Conservation (phyloP, 2,888 invertebrate species). For the Dilophus febrilis region DNA sequence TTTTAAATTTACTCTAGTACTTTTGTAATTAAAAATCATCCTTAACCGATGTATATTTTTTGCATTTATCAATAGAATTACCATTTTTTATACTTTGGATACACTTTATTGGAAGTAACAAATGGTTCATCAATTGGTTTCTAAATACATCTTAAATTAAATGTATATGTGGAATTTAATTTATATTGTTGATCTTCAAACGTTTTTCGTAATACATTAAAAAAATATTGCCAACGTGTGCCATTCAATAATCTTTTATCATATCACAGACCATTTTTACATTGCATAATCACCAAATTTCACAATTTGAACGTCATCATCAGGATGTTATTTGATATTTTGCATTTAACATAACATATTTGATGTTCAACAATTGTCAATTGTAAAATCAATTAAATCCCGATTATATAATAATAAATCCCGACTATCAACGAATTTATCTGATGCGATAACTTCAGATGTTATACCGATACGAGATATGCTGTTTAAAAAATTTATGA, state of each 20-base stretch:
- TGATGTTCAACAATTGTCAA: slow-evolving; percentile 33
- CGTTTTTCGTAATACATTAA: slow-evolving; percentile 19
- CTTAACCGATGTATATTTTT: too few species aligned
- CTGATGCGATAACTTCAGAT: too few species aligned
- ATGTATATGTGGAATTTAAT: slow-evolving; percentile 32
- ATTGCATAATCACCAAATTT: slow-evolving; percentile 84
- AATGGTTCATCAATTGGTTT: slow-evolving; percentile 49
- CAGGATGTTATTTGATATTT: slow-evolving; percentile 85
- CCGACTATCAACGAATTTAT: slow-evolving; percentile 7
- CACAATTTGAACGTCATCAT: slow-evolving; percentile 82
- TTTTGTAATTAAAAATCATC: too few species aligned
- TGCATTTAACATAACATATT: slow-evolving; percentile 61
- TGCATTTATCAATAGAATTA: slow-evolving; percentile 8
- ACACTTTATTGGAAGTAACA: slow-evolving; percentile 32
- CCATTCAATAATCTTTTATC: slow-evolving; percentile 48
- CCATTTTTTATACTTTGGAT: slow-evolving; percentile 31
- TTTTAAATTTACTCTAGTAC: too few species aligned
- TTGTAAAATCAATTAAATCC: slow-evolving; percentile 72
- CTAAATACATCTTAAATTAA: slow-evolving; percentile 43
- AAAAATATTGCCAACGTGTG: slow-evolving; percentile 61
- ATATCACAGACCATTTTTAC: slow-evolving; percentile 81
- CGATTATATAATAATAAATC: slow-evolving; percentile 38
- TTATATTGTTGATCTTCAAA: slow-evolving; percentile 35
- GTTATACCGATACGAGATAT: too few species aligned
- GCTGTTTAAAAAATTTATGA: too few species aligned